A percentile compares a stretch with the other conserved stretches of the same genome.
These are phyloP conservation scores for Lethocerus indicus DNA, from an alignment of 1,140 invertebrate genomes.

Conservation along the genomic window DNA sequence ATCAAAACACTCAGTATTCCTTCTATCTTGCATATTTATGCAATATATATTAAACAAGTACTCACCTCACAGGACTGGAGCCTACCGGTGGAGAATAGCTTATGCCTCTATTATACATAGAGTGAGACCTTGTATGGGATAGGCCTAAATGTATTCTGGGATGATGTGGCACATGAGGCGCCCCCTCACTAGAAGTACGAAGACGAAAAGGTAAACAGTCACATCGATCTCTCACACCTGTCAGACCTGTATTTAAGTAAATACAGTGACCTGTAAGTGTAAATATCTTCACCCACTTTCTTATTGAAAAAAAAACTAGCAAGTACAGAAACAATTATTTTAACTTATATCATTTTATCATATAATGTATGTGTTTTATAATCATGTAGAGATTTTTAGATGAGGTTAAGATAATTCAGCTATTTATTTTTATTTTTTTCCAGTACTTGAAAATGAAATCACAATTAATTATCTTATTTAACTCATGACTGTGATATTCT, in stretches of 20 bases:
- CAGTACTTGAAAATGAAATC: too few species aligned
- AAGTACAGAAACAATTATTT: not conserved
- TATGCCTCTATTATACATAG: slow-evolving; percentile 34
- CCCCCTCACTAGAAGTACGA: slow-evolving; percentile 17
- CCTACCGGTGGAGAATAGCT: slow-evolving; percentile 42
- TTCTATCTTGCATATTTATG: not conserved
- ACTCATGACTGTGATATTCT: too few species aligned
- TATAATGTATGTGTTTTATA: slow-evolving; percentile 16
- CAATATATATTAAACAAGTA: slow-evolving; percentile 12
- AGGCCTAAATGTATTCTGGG: slow-evolving; percentile 21
- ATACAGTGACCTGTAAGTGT: too few species aligned
- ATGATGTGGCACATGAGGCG: slow-evolving; percentile 16
- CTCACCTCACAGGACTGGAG: slow-evolving; percentile 40
- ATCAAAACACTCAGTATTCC: not conserved
- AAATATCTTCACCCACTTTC: not conserved
- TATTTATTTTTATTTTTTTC: too few species aligned
- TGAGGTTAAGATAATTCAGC: too few species aligned
- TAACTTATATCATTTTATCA: not conserved
- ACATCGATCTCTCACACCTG: slow-evolving; percentile 44
- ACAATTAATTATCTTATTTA: too few species aligned
- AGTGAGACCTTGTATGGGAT: slow-evolving; percentile 31
- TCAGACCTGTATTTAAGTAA: slow-evolving; percentile 26
- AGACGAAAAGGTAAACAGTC: slow-evolving; percentile 39
- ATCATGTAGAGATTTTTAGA: too few species aligned
- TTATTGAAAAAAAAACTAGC: slow-evolving; percentile 4